These are phyloP conservation scores for cattle (Bos taurus) DNA, from an alignment of 2,113 vertebrate species.

Conservation along the genomic window DNA sequence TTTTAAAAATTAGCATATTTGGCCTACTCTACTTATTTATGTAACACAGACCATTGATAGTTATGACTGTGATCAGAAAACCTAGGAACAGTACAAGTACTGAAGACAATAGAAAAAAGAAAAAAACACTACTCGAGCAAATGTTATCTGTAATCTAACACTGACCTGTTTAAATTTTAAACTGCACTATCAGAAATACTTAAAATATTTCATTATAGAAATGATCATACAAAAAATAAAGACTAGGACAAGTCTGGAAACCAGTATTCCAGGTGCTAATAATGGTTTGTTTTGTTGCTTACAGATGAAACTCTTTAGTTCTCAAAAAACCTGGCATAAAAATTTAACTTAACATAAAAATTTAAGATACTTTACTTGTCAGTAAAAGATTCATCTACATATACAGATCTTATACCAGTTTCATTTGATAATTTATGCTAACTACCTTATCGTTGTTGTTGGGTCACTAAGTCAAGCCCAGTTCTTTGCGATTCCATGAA, in stretches of 20 bases:
- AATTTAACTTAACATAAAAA: conserved; percentile 1
- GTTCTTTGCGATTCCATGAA: not conserved
- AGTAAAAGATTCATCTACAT: not conserved
- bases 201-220: not conserved
- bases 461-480: not conserved
- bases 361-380: not conserved
- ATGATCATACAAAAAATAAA: not conserved
- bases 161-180: not conserved
- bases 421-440: not conserved
- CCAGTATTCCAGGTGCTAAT: not conserved
- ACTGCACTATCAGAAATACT: not conserved
- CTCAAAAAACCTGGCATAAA: not conserved
- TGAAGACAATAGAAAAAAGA: not conserved
- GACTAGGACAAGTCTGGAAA: not conserved
- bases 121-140: not conserved
- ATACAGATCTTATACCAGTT: not conserved
- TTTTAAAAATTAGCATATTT: not conserved
- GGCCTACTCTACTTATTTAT: not conserved
- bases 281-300: not conserved
- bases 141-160: not conserved
- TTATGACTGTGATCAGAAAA: not conserved
- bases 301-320: not conserved
- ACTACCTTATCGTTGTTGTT: not conserved
- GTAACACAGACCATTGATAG: not conserved
- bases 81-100: not conserved